Base-by-base conservation (phyloP, 2,797 vertebrate species). In the Urosaurus nigricauda region DNA sequence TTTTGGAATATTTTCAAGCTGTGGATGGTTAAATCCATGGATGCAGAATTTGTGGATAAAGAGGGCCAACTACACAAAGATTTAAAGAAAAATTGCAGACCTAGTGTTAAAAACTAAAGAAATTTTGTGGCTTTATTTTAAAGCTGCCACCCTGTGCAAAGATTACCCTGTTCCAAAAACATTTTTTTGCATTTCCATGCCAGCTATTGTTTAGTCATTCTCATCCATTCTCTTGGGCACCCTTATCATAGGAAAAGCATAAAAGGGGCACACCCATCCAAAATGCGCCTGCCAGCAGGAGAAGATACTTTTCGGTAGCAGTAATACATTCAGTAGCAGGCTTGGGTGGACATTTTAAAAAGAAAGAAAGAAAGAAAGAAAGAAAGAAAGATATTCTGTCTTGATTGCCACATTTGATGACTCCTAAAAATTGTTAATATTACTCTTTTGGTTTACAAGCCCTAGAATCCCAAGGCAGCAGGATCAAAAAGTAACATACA, bases 211-310 rank as follows among this genome's bases (percentile, higher is more conserved):
- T 81, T 65, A 6, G 1, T 63, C 37, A 29, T 91, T 92, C 90
- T 92, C 47, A 11, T 85, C 40, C 0, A 80, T 73, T 92, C 92
- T 88, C 84, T 91, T 83, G 92, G 84, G 93, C 89, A 65, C 58
- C 86, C 83, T 91, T 88, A 84, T 94, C 91, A 65, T 77, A 86
- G 82, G 87, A 92, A 85, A 51, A 65, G 60, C 40, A 94, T 93
- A 83, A 90, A 86, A 90, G 80, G 0, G 65, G 82, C 92, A 2
- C 78, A 7, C 74, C 88, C 21, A 87, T 71, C 80, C 79, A 85
- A 68, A 11, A 86, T 1, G 4, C 12, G 70, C 89, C 93, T 91
- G 75, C 56, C 43, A 47, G 60, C 70, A 65, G 80, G 6, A 82
- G 89, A 90, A 90, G 86, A 85, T 53, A 43, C n/a, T n/a, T n/a